Base-by-base conservation (phyloP, 2,797 vertebrate genomes). In the Leucoraja ocellata region DNA sequence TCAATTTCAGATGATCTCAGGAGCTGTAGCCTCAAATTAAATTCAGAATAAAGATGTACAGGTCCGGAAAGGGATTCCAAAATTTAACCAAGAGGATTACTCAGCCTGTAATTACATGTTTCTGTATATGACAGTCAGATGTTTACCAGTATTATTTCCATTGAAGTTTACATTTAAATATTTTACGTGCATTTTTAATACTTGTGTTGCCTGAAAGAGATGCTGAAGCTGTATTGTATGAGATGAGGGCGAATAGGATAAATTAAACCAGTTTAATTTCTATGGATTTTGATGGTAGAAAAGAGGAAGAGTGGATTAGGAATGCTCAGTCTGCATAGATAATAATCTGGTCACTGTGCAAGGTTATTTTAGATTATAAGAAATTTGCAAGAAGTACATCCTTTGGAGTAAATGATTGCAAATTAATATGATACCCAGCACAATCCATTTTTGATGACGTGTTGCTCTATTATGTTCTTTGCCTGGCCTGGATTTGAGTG, bases 21-120 rank as follows among this genome's bases (percentile, higher is more conserved):
- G 83, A 63, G 83, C 83, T 32, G 58, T 86, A 86, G 58, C 61
- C 65, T 63, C 28, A 86, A 86, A 65, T 86, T 86, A 86, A 86
- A 65, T 13, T 65, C 25, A 0, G 83, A n/a, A 28, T 86, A 28
- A 28, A 63, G 58, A 14, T 63, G 54, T 11, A n/a, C 23, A 58
- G 23, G 81, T 61, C 46, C 54, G 58, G 81, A 10, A 61, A 61
- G 54, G 54, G 81, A 58, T 84, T 83, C 25, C 81, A 84, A 9
- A 21, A 84, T 11, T 84, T 84, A 84, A 28, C 83, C 58, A 32
- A 63, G 28, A 63, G 58, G 61, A 63, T 63, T 63, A 86, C 83
- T 32, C 54, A 65, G 25, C 13, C 28, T 86, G 58, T 63, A 58
- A 86, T 86, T 65, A 63, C 13, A 16, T 86, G 58, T 58, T 25